Base-by-base conservation (phyloP, 2,113 vertebrate genomes). In the Motacilla alba region DNA sequence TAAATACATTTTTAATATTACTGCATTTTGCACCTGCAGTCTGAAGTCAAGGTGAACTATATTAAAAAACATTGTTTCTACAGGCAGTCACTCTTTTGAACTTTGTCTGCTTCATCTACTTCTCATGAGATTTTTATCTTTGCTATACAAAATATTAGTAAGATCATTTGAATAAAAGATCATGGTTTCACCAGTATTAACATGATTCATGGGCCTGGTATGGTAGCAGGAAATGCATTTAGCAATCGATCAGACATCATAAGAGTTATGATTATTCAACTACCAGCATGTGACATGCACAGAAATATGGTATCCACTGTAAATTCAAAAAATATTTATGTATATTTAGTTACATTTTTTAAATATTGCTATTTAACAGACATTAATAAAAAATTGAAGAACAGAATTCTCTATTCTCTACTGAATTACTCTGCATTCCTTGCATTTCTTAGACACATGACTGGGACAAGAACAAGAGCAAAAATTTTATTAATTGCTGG, bases 301-400 rank as follows among this genome's bases (percentile, higher is more conserved):
- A 92, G 72, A 93, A 92, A 90, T 82, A 88, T 77, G 55, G 52
- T 78, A 89, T 69, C 60, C 46, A 52, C 47, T 79, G 55, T 91
- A 94, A 89, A 94, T 84, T 93, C 0, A 77, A 89, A 81, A 77
- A 89, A 43, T 49, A 69, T 13, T 82, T 94, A 63, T 78, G 76
- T 88, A 89, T 90, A 91, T 93, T 95, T 95, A 89, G 52, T 92
- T 94, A 92, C 44, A 59, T 93, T 93, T 95, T 74, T 72, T 0
- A 79, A 96, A 93, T 90, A 93, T 64, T 95, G 62, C 56, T 90
- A 89, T 88, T 95, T 82, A 93, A 78, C 41, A 83, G 28, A 81
- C 3, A 92, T 91, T 94, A 94, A 94, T 89, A 73, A 87, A 92
- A 87, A 83, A 28, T 6, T 69, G 21, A 91, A 85, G n/a, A 91